Evolutionary conservation across 2,888 invertebrate genomes (phyloP).

Genomic region (Coecobrya sp.): DNA sequence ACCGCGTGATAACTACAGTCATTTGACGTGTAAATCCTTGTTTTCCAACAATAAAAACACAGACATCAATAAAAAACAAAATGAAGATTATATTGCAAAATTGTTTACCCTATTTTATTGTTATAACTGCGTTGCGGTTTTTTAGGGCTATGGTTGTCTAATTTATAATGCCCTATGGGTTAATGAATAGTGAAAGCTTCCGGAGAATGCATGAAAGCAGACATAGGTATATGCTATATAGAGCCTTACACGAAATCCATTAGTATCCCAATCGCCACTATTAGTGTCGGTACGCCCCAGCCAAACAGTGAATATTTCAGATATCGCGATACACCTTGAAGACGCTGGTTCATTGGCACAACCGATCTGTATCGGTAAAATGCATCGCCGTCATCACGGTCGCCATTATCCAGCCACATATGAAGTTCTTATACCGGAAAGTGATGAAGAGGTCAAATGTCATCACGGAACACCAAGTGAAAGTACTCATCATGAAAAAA

Average conservation of each 20-base stretch:
- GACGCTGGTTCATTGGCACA: constrained; percentile 80
- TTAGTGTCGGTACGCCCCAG: constrained; percentile 79
- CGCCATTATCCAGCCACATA: constrained; percentile 25
- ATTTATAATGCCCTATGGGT: constrained; percentile 7
- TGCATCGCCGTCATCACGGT: background rate
- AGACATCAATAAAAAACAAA: background rate
- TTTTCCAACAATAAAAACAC: background rate
- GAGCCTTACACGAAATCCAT: constrained; percentile 78
- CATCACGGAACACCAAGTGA: constrained; percentile 83
- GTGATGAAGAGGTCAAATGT: constrained; percentile 82
- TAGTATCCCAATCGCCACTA: constrained; percentile 67
- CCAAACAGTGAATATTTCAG: constrained; percentile 82
- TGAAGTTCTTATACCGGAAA: constrained; percentile 77
- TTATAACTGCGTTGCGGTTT: background rate
- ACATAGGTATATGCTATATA: background rate
- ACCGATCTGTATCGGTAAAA: constrained; percentile 73
- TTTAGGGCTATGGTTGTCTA: background rate
- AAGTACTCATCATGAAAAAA: constrained; percentile 82
- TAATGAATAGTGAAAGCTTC: constrained; percentile 50
- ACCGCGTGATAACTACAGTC: constrained; percentile 74
- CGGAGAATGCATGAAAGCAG: background rate
- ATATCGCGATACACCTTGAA: constrained; percentile 82
- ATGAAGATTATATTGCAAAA: background rate
- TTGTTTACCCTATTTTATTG: background rate
- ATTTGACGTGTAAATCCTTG: constrained; percentile 60